phyloP scores from a whole-genome alignment of 2,888 invertebrate genomes.

The Pinctada fucata region DNA sequence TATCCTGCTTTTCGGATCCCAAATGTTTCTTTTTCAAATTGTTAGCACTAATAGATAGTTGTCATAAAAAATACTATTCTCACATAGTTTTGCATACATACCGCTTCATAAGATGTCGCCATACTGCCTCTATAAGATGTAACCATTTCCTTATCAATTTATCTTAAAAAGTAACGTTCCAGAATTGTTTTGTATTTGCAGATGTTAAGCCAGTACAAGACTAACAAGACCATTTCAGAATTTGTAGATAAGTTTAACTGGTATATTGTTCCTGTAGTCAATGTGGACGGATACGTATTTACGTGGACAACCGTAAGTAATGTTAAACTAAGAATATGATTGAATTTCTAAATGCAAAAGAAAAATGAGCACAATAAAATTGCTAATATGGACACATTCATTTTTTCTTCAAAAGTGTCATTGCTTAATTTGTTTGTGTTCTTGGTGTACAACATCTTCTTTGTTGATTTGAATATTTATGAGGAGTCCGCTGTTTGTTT shows the following conservation, averaged over 20 bases:
- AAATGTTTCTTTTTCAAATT: no score
- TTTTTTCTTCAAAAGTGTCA: neutral
- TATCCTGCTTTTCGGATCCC: no score
- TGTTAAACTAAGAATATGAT: neutral
- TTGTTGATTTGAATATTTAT: no score
- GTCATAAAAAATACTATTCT: no score
- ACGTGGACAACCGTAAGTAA: constrained; percentile 61
- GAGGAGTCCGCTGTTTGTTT: no score
- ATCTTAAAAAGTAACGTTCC: neutral
- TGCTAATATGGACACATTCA: neutral
- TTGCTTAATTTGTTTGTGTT: constrained; percentile 1
- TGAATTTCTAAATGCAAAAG: neutral
- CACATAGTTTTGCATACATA: no score
- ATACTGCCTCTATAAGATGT: neutral
- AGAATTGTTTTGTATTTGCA: constrained; percentile 24
- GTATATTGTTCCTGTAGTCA: constrained; percentile 68
- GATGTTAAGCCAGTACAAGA: constrained; percentile 52
- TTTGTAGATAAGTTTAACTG: constrained; percentile 61
- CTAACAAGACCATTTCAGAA: constrained; percentile 46
- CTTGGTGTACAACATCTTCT: neutral
- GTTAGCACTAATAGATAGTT: no score
- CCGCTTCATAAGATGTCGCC: no score
- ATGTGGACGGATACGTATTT: constrained; percentile 70
- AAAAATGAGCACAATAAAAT: neutral
- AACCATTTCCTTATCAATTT: neutral